phyloP scores from a whole-genome alignment of 2,888 invertebrate species.

The Cephus rjabovi region DNA sequence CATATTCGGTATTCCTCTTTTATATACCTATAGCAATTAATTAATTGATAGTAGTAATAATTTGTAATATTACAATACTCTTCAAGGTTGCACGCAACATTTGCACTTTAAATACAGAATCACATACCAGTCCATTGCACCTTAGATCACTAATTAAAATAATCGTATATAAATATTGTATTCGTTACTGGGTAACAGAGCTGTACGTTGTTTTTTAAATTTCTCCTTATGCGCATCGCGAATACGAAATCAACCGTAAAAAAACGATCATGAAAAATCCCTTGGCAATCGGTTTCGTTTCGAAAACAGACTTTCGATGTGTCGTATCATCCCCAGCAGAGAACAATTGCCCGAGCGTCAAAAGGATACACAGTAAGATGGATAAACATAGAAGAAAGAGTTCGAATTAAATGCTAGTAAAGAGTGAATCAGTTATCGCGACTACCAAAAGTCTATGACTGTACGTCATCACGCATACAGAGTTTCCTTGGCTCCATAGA shows the following conservation, averaged over 20 bases:
- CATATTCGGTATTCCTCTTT: neutral
- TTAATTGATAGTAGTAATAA: conserved; percentile 41
- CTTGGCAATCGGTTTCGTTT: neutral
- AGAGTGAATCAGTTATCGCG: neutral
- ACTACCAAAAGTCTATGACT: neutral
- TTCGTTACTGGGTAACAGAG: conserved; percentile 34
- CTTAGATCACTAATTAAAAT: conserved; percentile 34
- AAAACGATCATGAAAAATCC: neutral
- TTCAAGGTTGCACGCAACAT: conserved; percentile 56
- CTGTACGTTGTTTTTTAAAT: neutral
- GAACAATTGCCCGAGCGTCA: neutral
- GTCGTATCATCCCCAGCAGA: neutral
- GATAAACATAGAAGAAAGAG: neutral
- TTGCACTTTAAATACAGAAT: conserved; percentile 63
- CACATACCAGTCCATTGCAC: conserved; percentile 60
- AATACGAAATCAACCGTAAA: neutral
- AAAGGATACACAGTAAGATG: neutral
- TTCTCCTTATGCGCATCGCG: neutral
- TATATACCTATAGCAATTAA: conserved; percentile 18
- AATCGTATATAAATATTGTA: conserved; percentile 35
- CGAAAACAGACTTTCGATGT: neutral
- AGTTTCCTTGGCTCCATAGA: neutral
- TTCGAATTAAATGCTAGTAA: neutral
- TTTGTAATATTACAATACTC: conserved; percentile 59
- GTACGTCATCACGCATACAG: neutral